Evolutionary conservation across 2,888 invertebrate species (phyloP).

Genomic region (Carpatolechia fugitivella): DNA sequence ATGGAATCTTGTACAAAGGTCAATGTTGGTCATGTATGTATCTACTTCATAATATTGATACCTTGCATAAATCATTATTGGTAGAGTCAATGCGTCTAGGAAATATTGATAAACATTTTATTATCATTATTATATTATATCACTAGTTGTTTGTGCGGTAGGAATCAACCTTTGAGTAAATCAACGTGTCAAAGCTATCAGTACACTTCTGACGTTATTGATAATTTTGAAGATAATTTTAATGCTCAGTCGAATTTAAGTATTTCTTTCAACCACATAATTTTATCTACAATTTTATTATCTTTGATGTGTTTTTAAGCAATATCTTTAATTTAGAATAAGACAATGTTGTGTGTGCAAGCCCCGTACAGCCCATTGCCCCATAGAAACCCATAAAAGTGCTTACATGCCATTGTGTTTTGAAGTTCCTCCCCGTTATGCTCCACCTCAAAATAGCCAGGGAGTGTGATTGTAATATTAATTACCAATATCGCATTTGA

Average conservation of each 20-base stretch:
- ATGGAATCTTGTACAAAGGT: too few relatives aligned
- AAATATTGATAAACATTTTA: too few relatives aligned
- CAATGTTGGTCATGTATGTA: too few relatives aligned
- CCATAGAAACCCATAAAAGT: slow-evolving; percentile 46
- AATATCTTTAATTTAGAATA: neutral
- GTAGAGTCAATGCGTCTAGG: too few relatives aligned
- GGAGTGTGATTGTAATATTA: slow-evolving; percentile 67
- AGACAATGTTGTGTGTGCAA: neutral
- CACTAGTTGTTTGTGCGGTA: too few relatives aligned
- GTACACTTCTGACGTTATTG: neutral
- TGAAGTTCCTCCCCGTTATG: slow-evolving; percentile 60
- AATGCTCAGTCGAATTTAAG: neutral
- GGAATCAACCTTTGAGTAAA: too few relatives aligned
- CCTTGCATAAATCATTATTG: too few relatives aligned
- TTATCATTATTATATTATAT: too few relatives aligned
- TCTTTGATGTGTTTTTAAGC: too few relatives aligned
- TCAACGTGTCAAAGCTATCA: neutral
- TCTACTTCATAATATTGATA: too few relatives aligned
- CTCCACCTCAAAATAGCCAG: slow-evolving; percentile 59
- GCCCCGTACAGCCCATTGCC: slow-evolving; percentile 15
- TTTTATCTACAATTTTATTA: too few relatives aligned
- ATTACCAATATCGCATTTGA: slow-evolving; percentile 64
- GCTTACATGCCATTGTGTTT: slow-evolving; percentile 54
- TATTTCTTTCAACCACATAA: neutral
- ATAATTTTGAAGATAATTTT: slow-evolving; percentile 2